Evolutionary conservation across 2,113 vertebrate genomes (phyloP), one percentile per base, ranked within the genome.

Genomic region (Pteruthius melanotis): DNA sequence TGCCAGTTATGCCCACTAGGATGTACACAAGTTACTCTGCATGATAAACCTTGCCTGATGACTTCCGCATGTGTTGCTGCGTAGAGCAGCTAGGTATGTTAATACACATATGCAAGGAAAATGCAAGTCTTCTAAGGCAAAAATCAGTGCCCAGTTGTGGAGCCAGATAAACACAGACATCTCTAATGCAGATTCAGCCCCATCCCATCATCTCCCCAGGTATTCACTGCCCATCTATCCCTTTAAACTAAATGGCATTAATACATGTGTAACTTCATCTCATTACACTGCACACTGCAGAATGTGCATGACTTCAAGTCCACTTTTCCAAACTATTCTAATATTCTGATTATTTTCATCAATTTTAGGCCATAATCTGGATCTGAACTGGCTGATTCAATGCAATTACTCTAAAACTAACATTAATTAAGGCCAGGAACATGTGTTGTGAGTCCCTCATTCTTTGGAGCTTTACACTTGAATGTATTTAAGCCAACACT

Each of bases 1-100:
- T 89, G 95, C 70, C 57, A 97, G 94, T 54, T 94, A 80, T 31
- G 97, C 94, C 89, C 90, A 95, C 56, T 94, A 94, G 16, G 96
- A 85, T 44, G 74, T 90, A 71, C 89, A 81, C 42, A 97, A 95
- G 87, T 98, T 89, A 50, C 93, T 97, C 90, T 97, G 93, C 97
- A 97, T 95, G 9, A 59, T 24, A 86, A 49, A n/a, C 53, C 26
- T 60, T 66, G 82, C 35, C 53, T 37, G 56, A 53, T 27, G 68
- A 47, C 21, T 59, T 84, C 35, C 20, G 3, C 40, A 15, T 28
- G 13, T 50, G 49, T 30, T 89, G 31, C 52, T 82, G 28, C 5
- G 2, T 28, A 65, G 35, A 76, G 35, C 15, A 59, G 56, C 0
- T 53, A 54, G 69, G 17, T 35, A 39, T 33, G 37, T 83, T 54